Conservation (phyloP, 2,888 invertebrate genomes). For the Drosophila anceps region DNA sequence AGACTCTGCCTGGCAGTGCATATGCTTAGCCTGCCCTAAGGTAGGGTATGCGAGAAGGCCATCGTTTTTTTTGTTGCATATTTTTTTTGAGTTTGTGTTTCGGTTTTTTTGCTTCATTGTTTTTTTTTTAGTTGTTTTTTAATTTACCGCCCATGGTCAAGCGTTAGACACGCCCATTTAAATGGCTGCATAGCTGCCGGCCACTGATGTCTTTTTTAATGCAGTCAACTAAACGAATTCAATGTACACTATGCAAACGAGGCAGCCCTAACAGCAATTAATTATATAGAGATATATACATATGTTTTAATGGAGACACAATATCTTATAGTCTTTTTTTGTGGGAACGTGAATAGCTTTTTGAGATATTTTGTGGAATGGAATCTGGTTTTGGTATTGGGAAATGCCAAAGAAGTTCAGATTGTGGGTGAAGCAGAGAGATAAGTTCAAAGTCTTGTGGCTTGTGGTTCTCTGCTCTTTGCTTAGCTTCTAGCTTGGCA, state of each 20-base stretch:
- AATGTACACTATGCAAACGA: slow-evolving; percentile 11
- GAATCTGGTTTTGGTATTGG: not conserved
- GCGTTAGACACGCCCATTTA: slow-evolving; percentile 46
- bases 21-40: not conserved
- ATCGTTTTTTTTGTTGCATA: slow-evolving; percentile 25
- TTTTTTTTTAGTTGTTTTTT: slow-evolving; percentile 6
- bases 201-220: slow-evolving; percentile 8
- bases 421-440: not conserved
- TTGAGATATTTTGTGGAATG: not conserved
- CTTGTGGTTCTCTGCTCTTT: not conserved
- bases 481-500: not conserved
- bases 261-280: not conserved
- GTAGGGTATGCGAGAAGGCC: not conserved
- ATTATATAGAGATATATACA: not conserved
- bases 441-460: not conserved
- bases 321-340: not conserved
- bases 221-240: slow-evolving; percentile 4
- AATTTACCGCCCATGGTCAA: slow-evolving; percentile 37
- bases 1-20: not conserved
- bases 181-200: slow-evolving; percentile 23
- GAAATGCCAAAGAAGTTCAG: not conserved
- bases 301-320: not conserved
- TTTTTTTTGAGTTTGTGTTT: slow-evolving; percentile 7
- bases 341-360: not conserved
- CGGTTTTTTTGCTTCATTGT: not conserved